These are phyloP conservation scores for Metridium senile DNA, from an alignment of 92 coral and sea anemone species.

Conservation along the genomic window DNA sequence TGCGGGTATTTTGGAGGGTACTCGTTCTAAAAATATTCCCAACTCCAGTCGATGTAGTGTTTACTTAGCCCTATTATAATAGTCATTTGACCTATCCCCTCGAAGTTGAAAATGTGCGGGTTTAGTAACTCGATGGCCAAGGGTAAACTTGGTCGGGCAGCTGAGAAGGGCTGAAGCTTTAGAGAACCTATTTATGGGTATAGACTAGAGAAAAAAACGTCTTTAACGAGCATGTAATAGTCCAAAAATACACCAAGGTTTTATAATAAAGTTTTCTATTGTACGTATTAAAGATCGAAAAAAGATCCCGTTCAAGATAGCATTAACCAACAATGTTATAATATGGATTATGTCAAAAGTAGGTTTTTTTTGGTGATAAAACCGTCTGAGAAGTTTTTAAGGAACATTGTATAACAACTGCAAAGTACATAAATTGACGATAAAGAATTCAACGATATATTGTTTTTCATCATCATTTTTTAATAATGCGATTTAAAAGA, in stretches of 20 bases:
- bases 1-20: not conserved
- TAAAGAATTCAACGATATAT: not conserved
- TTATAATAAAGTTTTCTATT: not conserved
- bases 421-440: not conserved
- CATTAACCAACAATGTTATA: not conserved
- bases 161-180: not conserved
- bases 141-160: conserved; percentile 22
- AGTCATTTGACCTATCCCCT: conserved; percentile 9
- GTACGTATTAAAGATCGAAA: not conserved
- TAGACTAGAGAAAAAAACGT: not conserved
- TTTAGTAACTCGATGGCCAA: not conserved
- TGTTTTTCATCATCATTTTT: not conserved
- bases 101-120: conserved; percentile 1
- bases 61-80: conserved; percentile 16
- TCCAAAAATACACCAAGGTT: not conserved
- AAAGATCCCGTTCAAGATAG: not conserved
- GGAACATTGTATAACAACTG: not conserved
- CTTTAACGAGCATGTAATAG: not conserved
- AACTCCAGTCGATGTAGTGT: conserved; percentile 13
- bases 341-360: not conserved
- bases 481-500: not conserved
- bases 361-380: conserved; percentile 1
- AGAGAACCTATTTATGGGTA: not conserved
- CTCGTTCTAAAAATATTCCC: not conserved
- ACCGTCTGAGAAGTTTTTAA: not conserved